Evolutionary conservation across 1,140 invertebrate species (phyloP), one percentile per base, ranked within the genome.

Genomic region (Drosophila littoralis): DNA sequence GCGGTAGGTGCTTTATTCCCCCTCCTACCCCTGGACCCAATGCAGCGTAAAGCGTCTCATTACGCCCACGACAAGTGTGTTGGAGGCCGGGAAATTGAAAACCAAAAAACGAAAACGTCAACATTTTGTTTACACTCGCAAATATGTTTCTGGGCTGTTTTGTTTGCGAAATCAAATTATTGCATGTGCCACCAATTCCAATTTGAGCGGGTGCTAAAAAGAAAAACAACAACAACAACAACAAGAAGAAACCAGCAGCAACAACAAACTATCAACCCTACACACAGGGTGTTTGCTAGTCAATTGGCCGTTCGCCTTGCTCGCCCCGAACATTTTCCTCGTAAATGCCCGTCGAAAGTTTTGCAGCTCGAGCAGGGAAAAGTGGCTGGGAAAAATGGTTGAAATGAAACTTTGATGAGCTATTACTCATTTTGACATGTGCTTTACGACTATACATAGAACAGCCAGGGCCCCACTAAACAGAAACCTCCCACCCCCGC

Each of bases 381-480:
- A 73, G 46, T 60, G 40, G 45, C 42, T 57, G 12, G 8, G 9
- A 72, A 51, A 77, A 77, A 72, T 77, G 76, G 61, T 81, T 54
- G 55, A 79, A 88, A 86, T 82, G 83, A 86, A 86, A 86, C 67
- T 86, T 86, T 86, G 83, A 86, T 86, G 82, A 79, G 82, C 82
- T 82, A 88, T 88, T 86, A 67, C 70, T 86, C 83, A 85, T 85
- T 88, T 88, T 88, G 83, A 79, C 83, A 88, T 73, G 75, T 77
- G 75, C 72, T 77, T 65, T 69, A 57, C 63, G 35, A 65, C 42
- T 48, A 8, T 50, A 2, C 43, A 45, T 17, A 15, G 7, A 40
- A 7, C 12, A 22, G 7, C 48, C 3, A 35, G 1, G 22, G 22
- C 22, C 22, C 15, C 32, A n/a, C n/a, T 28, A n/a, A 10, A 9